Evolutionary conservation across 2,797 vertebrate genomes (phyloP), one percentile per base, ranked within the genome.

Genomic region (Brachyalestes nurse): DNA sequence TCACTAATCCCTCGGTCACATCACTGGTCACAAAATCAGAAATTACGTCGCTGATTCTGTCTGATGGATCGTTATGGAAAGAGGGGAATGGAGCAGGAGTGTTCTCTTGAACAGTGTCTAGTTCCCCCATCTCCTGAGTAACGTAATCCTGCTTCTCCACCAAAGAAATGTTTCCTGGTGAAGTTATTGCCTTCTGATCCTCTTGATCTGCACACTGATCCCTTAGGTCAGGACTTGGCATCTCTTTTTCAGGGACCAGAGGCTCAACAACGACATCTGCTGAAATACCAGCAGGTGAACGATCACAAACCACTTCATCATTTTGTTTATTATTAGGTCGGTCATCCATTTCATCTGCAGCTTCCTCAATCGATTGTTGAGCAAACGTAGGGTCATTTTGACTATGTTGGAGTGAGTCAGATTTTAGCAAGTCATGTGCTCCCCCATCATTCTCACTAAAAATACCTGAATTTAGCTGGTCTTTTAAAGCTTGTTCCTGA

Each of bases 361-460:
- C 87, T 80, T 91, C 91, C 62, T 93, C 91, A 88, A 91, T 90
- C 1, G 90, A 91, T 0, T 91, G 88, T 72, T 90, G 82, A 78
- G 90, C 90, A 64, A 89, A 89, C 12, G 67, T 19, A 6, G 21
- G 57, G 38, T 42, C 45, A 25, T 73, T 75, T 25, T 72, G 62
- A 81, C 45, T 9, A 5, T 84, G 77, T 61, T 74, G 61, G 65
- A 71, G 88, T 71, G 89, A 88, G 80, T 72, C 86, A 6, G 85
- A 83, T 81, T 89, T 90, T 21, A 85, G 79, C 23, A 88, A 19
- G 5, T 79, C 74, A 23, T 69, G 16, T 0, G 75, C 71, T 42
- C 91, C 86, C 28, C 61, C 40, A 49, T 74, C 79, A 72, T 69
- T 76, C 1, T 90, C 88, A 87, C 88, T 87, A 58, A 72, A 38